Base-by-base conservation (phyloP, 1,140 invertebrate genomes). In the Alviniconcha marisindica region DNA sequence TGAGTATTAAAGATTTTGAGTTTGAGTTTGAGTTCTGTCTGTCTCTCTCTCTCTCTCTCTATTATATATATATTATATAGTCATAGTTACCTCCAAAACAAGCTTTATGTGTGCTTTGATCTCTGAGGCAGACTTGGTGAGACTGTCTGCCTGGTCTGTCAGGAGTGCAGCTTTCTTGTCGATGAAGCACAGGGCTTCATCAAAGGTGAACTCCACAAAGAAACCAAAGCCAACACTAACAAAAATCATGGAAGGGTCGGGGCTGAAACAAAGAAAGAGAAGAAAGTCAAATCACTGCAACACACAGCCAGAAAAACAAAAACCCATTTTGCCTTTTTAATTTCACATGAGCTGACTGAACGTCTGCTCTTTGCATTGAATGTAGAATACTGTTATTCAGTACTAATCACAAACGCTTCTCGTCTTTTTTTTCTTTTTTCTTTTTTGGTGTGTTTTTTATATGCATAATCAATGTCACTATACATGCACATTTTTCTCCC, bases 41-140 rank as follows among this genome's bases (percentile, higher is more conserved):
- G n/a, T n/a, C n/a, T n/a, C n/a, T n/a, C n/a, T n/a, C n/a, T n/a
- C n/a, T n/a, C n/a, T n/a, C n/a, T n/a, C n/a, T n/a, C n/a, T n/a
- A n/a, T n/a, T n/a, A n/a, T n/a, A n/a, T n/a, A n/a, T n/a, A n/a
- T n/a, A n/a, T n/a, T n/a, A n/a, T n/a, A n/a, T n/a, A n/a, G n/a
- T 14, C 12, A 66, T 2, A n/a, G 78, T 63, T 84, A 91, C 91
- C 88, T 92, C 90, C 12, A 92, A 76, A 14, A 96, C 95, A 84
- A 97, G 91, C 91, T 97, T 97, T 81, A 97, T 97, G 88, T 97
- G 95, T 14, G 96, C 95, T 87, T 96, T 96, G 0, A 95, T 96
- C 86, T 95, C 94, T 0, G 95, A 94, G 83, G 96, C 95, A 87
- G 96, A 94, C 71, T 95, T 94, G 10, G 94, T 93, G 24, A 96